Base-by-base conservation (phyloP, 1,140 invertebrate species). In the Pinna nobilis region DNA sequence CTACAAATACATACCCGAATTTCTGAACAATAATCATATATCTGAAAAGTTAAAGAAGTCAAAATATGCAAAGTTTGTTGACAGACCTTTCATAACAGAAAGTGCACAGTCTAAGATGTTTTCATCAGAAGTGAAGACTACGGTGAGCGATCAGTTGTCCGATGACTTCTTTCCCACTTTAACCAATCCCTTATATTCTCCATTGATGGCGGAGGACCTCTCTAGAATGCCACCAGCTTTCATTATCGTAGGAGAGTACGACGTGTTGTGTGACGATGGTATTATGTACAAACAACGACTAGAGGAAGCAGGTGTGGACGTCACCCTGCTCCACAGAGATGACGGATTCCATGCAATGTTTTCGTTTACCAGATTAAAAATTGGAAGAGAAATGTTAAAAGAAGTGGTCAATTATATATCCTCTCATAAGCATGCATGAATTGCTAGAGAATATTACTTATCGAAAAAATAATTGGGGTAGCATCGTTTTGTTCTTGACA, bases 221-320 rank as follows among this genome's bases (percentile, higher is more conserved):
- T 49, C 37, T 30, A 67, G 71, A 18, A 44, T 84, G 13, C 81
- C 81, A 6, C 44, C 63, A 18, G 79, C 81, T 15, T 83, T 78
- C 49, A 75, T 84, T 39, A 44, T 84, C 47, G 80, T 79, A 0
- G 77, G 75, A 30, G 81, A 81, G 71, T 81, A 78, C 75, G 83
- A 84, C 69, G 80, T 83, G 11, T 63, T 83, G 33, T 65, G 83
- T 44, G 83, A 84, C 30, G 83, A 83, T 41, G 81, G 80, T 9
- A 37, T 82, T 9, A 76, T 84, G 15, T 83, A 83, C 63, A 76
- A 69, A 33, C 69, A 74, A 57, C 71, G 82, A 28, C 66, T 83
- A 30, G 71, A 77, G 44, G 66, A 79, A 49, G 80, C 74, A 2
- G 80, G 80, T 9, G 77, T 82, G 5, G 39, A 51, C 41, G 77